These are phyloP conservation scores for Drosophila meridiana DNA, from an alignment of 2,888 invertebrate species.

Conservation along the genomic window DNA sequence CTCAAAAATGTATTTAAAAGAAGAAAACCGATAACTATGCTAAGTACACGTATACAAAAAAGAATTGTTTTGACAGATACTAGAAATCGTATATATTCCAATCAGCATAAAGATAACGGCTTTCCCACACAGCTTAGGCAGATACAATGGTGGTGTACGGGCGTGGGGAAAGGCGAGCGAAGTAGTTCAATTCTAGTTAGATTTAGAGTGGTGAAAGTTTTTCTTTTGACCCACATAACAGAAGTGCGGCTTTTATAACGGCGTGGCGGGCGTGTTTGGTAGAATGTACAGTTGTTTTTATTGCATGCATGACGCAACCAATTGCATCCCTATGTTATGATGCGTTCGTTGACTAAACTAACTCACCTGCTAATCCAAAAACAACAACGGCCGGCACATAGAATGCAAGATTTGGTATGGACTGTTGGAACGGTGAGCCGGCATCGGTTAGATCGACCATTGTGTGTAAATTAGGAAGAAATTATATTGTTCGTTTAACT, in stretches of 20 bases:
- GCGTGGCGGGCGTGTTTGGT: too few species aligned
- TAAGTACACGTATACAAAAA: conserved; percentile 49
- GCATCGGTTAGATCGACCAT: conserved; percentile 95
- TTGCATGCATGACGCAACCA: conserved; percentile 55
- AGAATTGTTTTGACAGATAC: not conserved
- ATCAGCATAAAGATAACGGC: conserved; percentile 34
- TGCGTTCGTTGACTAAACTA: conserved; percentile 5
- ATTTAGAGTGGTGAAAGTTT: conserved; percentile 61
- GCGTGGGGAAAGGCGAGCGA: not conserved
- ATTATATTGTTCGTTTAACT: conserved; percentile 15
- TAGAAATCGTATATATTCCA: not conserved
- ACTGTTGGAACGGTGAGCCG: conserved; percentile 92
- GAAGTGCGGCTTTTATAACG: conserved; percentile 12
- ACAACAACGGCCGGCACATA: conserved; percentile 93
- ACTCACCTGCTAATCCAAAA: conserved; percentile 91
- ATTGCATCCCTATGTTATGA: not conserved
- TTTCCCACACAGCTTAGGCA: conserved; percentile 21
- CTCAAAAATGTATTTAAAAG: conserved; percentile 39
- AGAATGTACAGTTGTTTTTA: not conserved
- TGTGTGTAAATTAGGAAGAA: conserved; percentile 68
- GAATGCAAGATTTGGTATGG: conserved; percentile 94
- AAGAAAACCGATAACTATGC: conserved; percentile 32
- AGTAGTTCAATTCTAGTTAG: conserved; percentile 10
- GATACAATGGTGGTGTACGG: not conserved
- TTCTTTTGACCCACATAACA: conserved; percentile 57